Evolutionary conservation across 2,797 vertebrate species (phyloP).

Genomic region (Pseudochirops corinnae): DNA sequence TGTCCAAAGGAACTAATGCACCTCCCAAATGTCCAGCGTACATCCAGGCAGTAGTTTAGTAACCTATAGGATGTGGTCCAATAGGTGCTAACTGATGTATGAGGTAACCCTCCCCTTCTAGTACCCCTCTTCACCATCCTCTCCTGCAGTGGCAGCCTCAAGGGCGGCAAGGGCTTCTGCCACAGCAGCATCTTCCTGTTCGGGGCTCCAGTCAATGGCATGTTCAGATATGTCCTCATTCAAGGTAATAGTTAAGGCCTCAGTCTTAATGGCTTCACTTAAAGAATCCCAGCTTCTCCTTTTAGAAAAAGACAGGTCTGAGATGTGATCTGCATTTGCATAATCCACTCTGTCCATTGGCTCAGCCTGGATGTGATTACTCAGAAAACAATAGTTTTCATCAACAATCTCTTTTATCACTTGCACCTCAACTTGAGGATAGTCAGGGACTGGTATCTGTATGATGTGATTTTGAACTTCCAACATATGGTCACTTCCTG

Average conservation of each 20-base stretch:
- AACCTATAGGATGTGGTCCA: background rate
- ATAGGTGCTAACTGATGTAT: background rate
- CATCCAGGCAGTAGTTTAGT: background rate
- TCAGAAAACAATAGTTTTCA: constrained; percentile 45
- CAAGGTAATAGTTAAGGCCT: background rate
- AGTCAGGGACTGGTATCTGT: constrained; percentile 68
- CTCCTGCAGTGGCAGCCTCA: constrained; percentile 94
- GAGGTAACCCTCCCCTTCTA: constrained; percentile 15
- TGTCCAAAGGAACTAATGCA: background rate
- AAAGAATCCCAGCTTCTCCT: constrained; percentile 63
- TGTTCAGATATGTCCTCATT: background rate
- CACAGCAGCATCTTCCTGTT: constrained; percentile 90
- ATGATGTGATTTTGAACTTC: constrained; percentile 21
- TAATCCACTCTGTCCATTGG: background rate
- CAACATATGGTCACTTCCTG: background rate
- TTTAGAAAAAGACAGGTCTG: accelerated
- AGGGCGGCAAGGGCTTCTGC: constrained; percentile 95
- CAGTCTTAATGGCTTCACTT: constrained; percentile 15
- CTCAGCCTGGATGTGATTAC: background rate
- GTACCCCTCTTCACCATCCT: constrained; percentile 87
- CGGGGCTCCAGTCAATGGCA: background rate
- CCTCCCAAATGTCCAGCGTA: accelerated
- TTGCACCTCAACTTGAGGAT: constrained; percentile 29
- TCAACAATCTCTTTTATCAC: background rate
- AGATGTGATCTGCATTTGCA: background rate